phyloP scores from a whole-genome alignment of 2,797 vertebrate genomes.

The Masticophis lateralis region DNA sequence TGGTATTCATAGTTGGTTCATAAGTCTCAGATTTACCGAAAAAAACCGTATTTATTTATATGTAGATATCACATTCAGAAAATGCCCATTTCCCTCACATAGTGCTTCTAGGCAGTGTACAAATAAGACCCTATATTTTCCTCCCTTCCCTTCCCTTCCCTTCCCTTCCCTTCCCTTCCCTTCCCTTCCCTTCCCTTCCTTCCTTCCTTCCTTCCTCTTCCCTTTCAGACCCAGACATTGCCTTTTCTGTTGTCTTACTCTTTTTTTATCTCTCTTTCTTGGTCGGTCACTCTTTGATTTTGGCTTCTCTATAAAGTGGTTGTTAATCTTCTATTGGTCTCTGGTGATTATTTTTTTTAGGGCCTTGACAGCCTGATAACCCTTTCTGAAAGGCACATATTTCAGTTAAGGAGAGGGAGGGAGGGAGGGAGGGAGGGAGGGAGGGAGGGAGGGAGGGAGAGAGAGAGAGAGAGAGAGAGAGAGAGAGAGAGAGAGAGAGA shows the following conservation, averaged over 20 bases:
- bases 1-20: not conserved
- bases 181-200: not conserved
- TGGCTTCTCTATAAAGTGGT: slow-evolving; percentile 43
- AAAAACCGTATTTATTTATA: not conserved
- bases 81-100: not conserved
- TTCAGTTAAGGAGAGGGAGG: slow-evolving; percentile 44
- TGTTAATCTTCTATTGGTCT: slow-evolving; percentile 57
- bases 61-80: not conserved
- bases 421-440: not conserved
- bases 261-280: not conserved
- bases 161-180: not conserved
- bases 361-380: slow-evolving; percentile 32
- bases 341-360: slow-evolving; percentile 48
- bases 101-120: not conserved
- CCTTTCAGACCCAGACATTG: not conserved
- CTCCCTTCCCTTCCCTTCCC: too few relatives aligned
- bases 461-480: slow-evolving; percentile 3
- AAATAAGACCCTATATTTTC: not conserved
- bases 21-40: not conserved
- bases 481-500: not conserved
- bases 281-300: slow-evolving; percentile 42
- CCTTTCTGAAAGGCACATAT: slow-evolving; percentile 36
- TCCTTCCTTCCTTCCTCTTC: not conserved
- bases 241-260: not conserved
- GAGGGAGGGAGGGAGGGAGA: too few relatives aligned